phyloP scores from a whole-genome alignment of 2,888 invertebrate genomes.

The Pristionchus arcanus region DNA sequence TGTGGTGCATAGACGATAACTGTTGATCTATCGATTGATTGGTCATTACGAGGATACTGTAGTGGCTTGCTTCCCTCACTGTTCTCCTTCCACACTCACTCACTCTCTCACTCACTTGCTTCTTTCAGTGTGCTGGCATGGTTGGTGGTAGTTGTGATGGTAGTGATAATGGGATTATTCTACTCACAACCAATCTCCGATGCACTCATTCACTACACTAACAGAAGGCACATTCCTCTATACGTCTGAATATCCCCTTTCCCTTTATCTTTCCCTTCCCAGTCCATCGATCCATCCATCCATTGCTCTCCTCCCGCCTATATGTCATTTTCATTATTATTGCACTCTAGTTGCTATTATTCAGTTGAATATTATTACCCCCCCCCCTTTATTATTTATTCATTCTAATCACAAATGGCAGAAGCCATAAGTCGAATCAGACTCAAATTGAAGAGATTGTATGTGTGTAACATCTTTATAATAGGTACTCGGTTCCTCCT shows the following conservation, averaged over 20 bases:
- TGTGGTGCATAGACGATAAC: not conserved
- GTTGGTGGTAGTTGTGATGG: not conserved
- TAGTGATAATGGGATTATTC: conserved; percentile 3
- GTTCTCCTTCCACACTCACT: not conserved
- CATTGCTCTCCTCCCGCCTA: not conserved
- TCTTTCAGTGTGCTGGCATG: conserved; percentile 21
- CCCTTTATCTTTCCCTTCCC: not conserved
- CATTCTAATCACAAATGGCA: conserved; percentile 7
- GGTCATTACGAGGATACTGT: not conserved
- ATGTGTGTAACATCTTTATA: not conserved
- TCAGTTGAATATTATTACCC: not conserved
- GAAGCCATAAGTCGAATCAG: conserved; percentile 8
- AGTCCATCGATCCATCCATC: not conserved
- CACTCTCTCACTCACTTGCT: conserved; percentile 14
- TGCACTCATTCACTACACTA: conserved; percentile 25
- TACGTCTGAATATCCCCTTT: not conserved
- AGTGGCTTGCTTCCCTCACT: not conserved
- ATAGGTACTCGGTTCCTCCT: conserved; percentile 30
- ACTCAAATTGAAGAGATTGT: conserved; percentile 15
- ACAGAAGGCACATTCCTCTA: not conserved
- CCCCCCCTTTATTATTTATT: not conserved
- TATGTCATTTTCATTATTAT: not conserved
- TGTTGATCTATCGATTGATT: not conserved
- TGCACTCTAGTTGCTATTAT: not conserved
- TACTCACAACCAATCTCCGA: conserved; percentile 12